Conservation (phyloP, 64 coral and sea anemone species). For the Montipora foliosa region DNA sequence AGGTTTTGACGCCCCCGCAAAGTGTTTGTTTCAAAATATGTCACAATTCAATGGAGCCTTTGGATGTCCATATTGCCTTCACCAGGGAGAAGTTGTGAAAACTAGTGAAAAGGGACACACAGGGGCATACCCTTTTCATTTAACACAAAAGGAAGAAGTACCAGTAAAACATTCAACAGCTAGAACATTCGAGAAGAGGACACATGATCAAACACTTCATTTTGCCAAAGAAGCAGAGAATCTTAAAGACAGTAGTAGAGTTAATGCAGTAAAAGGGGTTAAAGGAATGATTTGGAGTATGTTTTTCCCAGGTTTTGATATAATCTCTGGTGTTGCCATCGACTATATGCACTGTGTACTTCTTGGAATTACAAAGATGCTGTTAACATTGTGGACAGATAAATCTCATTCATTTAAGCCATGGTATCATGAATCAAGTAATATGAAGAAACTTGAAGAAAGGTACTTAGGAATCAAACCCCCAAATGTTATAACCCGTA, state of each 20-base stretch:
- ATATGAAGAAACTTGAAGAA: too few species aligned
- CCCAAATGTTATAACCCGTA: conserved; percentile 42
- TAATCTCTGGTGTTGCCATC: conserved; percentile 28
- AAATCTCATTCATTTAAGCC: neutral
- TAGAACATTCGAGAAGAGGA: too few species aligned
- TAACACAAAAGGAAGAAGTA: too few species aligned
- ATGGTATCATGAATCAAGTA: neutral
- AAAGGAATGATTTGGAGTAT: conserved; percentile 66
- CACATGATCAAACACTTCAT: too few species aligned
- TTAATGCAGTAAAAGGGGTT: conserved; percentile 28
- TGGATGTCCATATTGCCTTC: too few species aligned
- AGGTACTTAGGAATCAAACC: neutral
- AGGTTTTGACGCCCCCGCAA: too few species aligned
- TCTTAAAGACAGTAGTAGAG: neutral
- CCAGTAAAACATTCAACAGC: too few species aligned
- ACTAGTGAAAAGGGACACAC: too few species aligned
- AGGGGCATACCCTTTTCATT: too few species aligned
- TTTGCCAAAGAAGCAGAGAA: conserved; percentile 57
- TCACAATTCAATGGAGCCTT: too few species aligned
- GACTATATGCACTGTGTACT: conserved; percentile 71
- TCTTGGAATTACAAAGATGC: conserved; percentile 48
- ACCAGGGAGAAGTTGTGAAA: too few species aligned
- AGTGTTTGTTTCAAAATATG: too few species aligned
- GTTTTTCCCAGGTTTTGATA: conserved; percentile 47
- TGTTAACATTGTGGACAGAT: conserved; percentile 44